Conservation (phyloP, 1,140 invertebrate genomes). For the Chelonus insularis region DNA sequence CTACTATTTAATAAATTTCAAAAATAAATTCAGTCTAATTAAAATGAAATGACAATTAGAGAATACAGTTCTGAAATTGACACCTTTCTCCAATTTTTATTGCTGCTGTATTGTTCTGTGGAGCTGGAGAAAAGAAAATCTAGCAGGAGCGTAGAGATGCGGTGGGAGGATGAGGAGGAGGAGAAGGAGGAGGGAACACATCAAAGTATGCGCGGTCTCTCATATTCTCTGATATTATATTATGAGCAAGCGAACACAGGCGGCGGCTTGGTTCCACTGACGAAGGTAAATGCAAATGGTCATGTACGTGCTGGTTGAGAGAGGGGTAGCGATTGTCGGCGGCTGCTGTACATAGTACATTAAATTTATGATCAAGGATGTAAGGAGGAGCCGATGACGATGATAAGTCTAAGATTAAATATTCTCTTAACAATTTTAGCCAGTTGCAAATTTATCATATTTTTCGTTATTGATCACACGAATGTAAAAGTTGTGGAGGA, state of each 20-base stretch:
- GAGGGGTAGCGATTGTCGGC: slow-evolving; percentile 32
- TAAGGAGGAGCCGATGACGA: slow-evolving; percentile 27
- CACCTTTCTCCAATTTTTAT: slow-evolving; percentile 2
- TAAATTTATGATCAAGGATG: slow-evolving; percentile 30
- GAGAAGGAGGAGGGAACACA: not conserved
- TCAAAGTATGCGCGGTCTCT: slow-evolving; percentile 21
- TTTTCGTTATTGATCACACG: too few species aligned
- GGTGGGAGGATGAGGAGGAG: not conserved
- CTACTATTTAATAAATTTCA: too few species aligned
- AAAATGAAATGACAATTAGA: too few species aligned
- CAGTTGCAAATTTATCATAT: not conserved
- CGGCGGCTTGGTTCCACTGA: not conserved
- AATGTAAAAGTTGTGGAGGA: too few species aligned
- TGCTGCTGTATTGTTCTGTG: slow-evolving; percentile 2
- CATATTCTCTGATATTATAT: slow-evolving; percentile 31
- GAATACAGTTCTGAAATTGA: too few species aligned
- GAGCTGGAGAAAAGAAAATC: slow-evolving; percentile 2
- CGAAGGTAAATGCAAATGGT: slow-evolving; percentile 29
- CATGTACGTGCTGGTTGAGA: slow-evolving; percentile 30
- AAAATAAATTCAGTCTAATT: too few species aligned
- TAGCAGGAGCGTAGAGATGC: too few species aligned
- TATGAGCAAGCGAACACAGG: slow-evolving; percentile 7
- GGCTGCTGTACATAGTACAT: slow-evolving; percentile 20
- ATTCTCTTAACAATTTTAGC: not conserved
- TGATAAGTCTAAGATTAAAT: slow-evolving; percentile 14